Evolutionary conservation across 2,888 invertebrate species (phyloP), one percentile per base, ranked within the genome.

Genomic region (Drosophila meridionalis): DNA sequence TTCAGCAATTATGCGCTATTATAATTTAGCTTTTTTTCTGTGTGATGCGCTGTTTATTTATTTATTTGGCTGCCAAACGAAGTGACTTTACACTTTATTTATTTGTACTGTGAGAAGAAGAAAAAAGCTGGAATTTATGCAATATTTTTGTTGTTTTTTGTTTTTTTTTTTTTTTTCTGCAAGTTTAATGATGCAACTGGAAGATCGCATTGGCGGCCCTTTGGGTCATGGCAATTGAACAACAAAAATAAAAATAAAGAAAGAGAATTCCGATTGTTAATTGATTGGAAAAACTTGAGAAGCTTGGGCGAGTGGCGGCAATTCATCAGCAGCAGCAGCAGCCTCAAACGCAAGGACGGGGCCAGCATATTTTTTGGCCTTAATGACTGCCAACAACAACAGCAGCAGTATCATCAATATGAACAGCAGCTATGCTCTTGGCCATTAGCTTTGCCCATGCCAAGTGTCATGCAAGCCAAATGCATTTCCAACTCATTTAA

Each of bases 401-500:
- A 64, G 30, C 38, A 52, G 14, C 36, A 7, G 12, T 57, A 38
- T 8, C n/a, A 30, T 45, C 47, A 48, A 30, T 48, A 30, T 28
- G 28, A 36, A 34, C 43, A 60, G n/a, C 65, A 53, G n/a, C n/a
- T 60, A 53, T 57, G 65, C 56, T 57, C 45, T 76, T 66, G 70
- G 71, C 71, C 76, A 80, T 80, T 80, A 72, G 69, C 71, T 65
- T 50, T 55, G 53, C 20, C 52, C 57, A 55, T 65, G 63, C 67
- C 58, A 62, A 65, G 58, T 61, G 53, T 42, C 64, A 56, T 28
- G 52, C 76, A 69, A 66, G 74, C 20, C 71, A 69, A 80, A 76
- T 76, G 77, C 66, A 79, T 81, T 81, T 81, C 80, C 81, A 82
- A 63, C 82, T 79, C 81, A 80, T 82, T 81, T 71, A 76, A 76